Evolutionary conservation across 2,888 invertebrate species (phyloP), one percentile per base, ranked within the genome.

Genomic region (Ecliptopera silaceata): DNA sequence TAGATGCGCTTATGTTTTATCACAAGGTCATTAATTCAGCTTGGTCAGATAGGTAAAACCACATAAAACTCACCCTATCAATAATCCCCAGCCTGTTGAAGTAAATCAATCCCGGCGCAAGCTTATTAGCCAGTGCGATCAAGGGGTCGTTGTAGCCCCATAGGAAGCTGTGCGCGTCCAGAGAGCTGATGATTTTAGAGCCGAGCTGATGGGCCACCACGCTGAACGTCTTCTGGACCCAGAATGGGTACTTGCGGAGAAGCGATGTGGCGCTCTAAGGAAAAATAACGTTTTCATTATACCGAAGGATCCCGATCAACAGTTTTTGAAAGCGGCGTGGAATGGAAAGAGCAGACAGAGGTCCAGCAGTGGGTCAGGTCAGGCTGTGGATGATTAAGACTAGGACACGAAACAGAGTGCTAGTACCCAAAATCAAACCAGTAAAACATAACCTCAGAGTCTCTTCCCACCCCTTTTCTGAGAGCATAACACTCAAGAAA

Each of bases 61-160:
- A 11, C 0, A 3, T 11, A 15, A 11, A 5, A 52, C 68, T 69
- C n/a, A 96, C 96, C 84, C 95, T 92, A 70, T 96, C 95, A 59
- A 96, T 84, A 29, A 96, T 88, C 5, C 96, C 96, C 69, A 96
- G 94, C 67, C 91, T 93, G 10, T 92, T 84, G 72, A 95, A 96
- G 72, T 95, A 92, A 29, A 96, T 94, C 77, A 95, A 92, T 44
- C 90, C 92, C 0, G 96, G 95, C 12, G 63, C 64, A 3, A 72
- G 2, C 3, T 42, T 92, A 65, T 95, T 93, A 0, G 96, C 96
- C 29, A 96, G 76, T 1, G 88, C 85, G 44, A 97, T 93, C 39
- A 97, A 74, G 0, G 92, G 91, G 73, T 97, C 97, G 1, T 96
- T 93, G 76, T 96, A 97, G 0, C 97, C 97, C 96, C 96, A 97